Percentiles rank a stretch among this genome's conserved stretches.
Evolutionary conservation across 2,113 vertebrate genomes (phyloP).

Genomic region (Cololabis saira): DNA sequence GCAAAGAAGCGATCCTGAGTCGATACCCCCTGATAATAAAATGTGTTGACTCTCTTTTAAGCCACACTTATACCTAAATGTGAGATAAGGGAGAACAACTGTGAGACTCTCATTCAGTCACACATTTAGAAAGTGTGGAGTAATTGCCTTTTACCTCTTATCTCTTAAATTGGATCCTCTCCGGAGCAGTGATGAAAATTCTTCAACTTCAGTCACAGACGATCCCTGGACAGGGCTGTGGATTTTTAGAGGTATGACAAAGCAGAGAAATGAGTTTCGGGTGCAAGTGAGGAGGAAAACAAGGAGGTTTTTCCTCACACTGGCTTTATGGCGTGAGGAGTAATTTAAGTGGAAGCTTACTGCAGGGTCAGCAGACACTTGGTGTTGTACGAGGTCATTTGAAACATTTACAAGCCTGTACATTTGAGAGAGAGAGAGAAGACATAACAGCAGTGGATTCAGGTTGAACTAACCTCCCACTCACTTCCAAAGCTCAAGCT

Average conservation of each 20-base stretch:
- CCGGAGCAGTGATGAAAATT: too few species aligned
- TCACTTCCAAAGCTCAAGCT: not conserved
- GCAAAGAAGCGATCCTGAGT: conserved; percentile 19
- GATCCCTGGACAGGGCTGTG: too few species aligned
- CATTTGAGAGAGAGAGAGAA: not conserved
- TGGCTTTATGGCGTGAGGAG: too few species aligned
- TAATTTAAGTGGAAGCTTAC: too few species aligned
- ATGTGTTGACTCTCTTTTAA: conserved; percentile 27
- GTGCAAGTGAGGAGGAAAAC: too few species aligned
- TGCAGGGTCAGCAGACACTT: too few species aligned
- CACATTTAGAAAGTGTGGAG: conserved; percentile 58
- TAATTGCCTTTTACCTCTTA: conserved; percentile 72
- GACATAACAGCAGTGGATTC: not conserved
- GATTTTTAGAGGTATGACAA: too few species aligned
- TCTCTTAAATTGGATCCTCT: conserved; percentile 27
- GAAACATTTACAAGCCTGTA: too few species aligned
- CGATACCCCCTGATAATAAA: conserved; percentile 13
- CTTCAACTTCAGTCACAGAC: too few species aligned
- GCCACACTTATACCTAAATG: conserved; percentile 49
- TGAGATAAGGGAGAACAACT: conserved; percentile 58
- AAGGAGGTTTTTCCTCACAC: too few species aligned
- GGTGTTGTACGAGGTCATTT: too few species aligned
- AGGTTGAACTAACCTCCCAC: not conserved
- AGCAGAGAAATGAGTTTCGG: too few species aligned
- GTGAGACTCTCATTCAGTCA: conserved; percentile 52